Conservation (phyloP, 2,113 vertebrate genomes). For the Nesogale talazaci region DNA sequence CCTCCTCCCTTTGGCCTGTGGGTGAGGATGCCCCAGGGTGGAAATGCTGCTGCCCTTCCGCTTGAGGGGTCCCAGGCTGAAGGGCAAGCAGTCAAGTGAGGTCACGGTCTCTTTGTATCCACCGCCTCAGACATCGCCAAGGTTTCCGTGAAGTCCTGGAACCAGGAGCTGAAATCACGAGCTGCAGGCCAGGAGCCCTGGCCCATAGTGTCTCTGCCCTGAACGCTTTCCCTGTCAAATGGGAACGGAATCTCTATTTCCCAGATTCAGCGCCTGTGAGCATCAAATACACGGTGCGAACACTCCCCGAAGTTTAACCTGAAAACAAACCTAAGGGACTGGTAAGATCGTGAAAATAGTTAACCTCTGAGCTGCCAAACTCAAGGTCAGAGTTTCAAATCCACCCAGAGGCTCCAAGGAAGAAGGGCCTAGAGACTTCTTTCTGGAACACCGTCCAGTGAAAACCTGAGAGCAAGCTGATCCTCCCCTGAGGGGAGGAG, state of each 20-base stretch:
- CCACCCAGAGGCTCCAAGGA: background rate
- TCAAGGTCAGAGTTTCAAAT: background rate
- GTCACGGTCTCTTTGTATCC: background rate
- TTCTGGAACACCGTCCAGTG: background rate
- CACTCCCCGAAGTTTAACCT: background rate
- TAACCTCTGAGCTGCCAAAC: background rate
- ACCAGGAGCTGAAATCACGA: background rate
- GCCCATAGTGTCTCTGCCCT: background rate
- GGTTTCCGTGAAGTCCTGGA: background rate
- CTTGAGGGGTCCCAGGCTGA: background rate
- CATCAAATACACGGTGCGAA: background rate
- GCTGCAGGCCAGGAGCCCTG: background rate
- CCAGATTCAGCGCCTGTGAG: background rate
- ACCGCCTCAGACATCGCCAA: background rate
- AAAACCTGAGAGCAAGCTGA: background rate
- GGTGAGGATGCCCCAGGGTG: accelerated
- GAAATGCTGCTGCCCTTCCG: background rate
- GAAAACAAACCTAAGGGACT: background rate
- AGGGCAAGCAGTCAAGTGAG: background rate
- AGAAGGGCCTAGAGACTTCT: background rate
- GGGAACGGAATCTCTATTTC: background rate
- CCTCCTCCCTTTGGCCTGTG: background rate
- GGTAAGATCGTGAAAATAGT: background rate
- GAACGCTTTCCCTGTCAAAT: background rate
- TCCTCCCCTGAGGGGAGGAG: background rate